phyloP scores from a whole-genome alignment of 2,797 vertebrate species.

The Triplophysa bombifrons region DNA sequence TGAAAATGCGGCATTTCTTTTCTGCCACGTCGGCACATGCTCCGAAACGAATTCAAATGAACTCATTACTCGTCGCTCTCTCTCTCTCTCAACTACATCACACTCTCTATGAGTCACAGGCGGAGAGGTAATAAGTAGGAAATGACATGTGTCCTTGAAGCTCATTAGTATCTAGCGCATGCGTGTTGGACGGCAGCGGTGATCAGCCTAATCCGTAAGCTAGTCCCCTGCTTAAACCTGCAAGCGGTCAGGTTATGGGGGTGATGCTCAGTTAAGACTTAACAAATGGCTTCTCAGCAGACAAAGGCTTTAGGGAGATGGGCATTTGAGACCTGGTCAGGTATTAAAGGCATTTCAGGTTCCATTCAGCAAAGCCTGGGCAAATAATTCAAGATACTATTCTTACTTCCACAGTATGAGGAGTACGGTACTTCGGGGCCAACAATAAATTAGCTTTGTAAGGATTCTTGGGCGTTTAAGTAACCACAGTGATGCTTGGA shows the following conservation, averaged over 20 bases:
- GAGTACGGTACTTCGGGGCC: background rate
- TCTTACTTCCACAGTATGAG: background rate
- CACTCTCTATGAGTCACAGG: conserved; percentile 43
- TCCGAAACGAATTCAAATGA: conserved; percentile 27
- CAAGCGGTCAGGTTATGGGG: conserved; percentile 70
- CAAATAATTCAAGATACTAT: background rate
- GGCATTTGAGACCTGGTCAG: background rate
- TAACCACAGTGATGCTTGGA: background rate
- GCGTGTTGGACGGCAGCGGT: conserved; percentile 62
- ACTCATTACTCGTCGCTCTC: conserved; percentile 8
- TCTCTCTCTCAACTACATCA: conserved; percentile 29
- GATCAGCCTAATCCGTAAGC: conserved; percentile 79
- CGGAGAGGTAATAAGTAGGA: conserved; percentile 59
- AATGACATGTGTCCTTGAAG: conserved; percentile 76
- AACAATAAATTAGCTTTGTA: background rate
- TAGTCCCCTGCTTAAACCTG: conserved; percentile 73
- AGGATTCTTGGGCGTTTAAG: background rate
- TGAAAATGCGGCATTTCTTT: conserved; percentile 11
- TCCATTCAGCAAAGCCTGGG: background rate
- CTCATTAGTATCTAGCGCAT: conserved; percentile 74
- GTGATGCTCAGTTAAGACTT: conserved; percentile 52
- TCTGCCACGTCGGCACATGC: conserved; percentile 15
- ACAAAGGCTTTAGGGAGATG: conserved; percentile 13
- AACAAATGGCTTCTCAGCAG: conserved; percentile 23
- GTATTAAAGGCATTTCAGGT: conserved; percentile 3